A percentile compares a stretch with the other conserved stretches of the same genome.
These are phyloP conservation scores for Eupithecia tripunctaria DNA, from an alignment of 2,888 invertebrate species.

Conservation along the genomic window DNA sequence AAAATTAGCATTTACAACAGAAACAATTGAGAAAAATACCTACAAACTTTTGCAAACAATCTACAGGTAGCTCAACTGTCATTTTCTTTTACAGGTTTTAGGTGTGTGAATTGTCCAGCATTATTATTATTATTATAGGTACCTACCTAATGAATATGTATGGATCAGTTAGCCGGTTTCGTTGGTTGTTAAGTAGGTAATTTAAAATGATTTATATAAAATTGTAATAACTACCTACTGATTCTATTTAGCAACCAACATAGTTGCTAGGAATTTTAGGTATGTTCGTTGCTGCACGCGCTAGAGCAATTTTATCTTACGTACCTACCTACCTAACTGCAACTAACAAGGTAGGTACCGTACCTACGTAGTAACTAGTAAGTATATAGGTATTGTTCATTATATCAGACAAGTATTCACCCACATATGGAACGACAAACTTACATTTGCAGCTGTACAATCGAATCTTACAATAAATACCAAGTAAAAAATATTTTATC, in stretches of 20 bases:
- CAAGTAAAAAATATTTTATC: not conserved
- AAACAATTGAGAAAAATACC: no score
- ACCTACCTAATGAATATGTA: no score
- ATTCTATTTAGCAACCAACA: not conserved
- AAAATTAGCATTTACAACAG: no score
- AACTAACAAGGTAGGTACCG: not conserved
- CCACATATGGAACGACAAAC: constrained; percentile 22
- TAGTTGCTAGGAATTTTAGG: not conserved
- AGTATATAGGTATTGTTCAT: not conserved
- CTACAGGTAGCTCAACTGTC: no score
- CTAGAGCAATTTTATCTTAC: not conserved
- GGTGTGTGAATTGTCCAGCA: no score
- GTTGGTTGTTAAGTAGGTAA: not conserved
- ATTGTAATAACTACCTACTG: not conserved
- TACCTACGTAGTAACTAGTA: no score
- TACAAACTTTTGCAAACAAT: no score
- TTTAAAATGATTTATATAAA: no score
- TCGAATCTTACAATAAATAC: not conserved
- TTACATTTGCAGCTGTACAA: constrained; percentile 17
- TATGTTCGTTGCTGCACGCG: not conserved
- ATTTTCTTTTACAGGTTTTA: no score
- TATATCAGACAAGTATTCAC: constrained; percentile 25
- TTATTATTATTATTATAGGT: no score
- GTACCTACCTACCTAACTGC: not conserved
- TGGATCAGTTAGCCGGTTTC: not conserved